Evolutionary conservation across 2,888 invertebrate genomes (phyloP).

Genomic region (Hypolimnas misippus): DNA sequence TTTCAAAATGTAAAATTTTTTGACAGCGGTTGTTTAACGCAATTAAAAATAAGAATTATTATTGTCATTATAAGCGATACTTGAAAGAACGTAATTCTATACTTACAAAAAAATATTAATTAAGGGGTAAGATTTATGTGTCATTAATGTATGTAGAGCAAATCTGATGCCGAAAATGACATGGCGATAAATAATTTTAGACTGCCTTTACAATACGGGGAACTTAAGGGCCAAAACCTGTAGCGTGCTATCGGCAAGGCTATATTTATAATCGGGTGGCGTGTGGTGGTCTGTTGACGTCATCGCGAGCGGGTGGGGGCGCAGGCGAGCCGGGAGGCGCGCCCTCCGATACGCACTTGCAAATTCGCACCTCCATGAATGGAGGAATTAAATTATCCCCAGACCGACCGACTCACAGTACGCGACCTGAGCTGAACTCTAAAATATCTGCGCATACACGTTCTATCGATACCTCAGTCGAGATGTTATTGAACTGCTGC

Average conservation of each 20-base stretch:
- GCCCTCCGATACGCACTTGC: constrained; percentile 79
- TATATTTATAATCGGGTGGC: constrained; percentile 81
- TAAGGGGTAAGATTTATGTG: too few relatives aligned
- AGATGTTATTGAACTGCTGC: constrained; percentile 33
- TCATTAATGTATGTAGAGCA: neutral
- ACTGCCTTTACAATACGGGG: constrained; percentile 35
- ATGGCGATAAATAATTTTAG: constrained; percentile 26
- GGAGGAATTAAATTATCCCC: constrained; percentile 77
- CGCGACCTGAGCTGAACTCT: constrained; percentile 63
- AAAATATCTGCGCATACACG: constrained; percentile 41
- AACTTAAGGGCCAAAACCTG: constrained; percentile 71
- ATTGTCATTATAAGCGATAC: too few relatives aligned
- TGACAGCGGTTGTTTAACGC: too few relatives aligned
- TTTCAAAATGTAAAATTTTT: too few relatives aligned
- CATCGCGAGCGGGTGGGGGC: constrained; percentile 58
- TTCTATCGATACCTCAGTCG: constrained; percentile 18
- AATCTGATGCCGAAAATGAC: constrained; percentile 7
- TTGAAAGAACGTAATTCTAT: too few relatives aligned
- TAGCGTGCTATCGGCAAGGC: constrained; percentile 74
- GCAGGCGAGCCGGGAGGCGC: constrained; percentile 47
- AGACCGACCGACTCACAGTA: constrained; percentile 60
- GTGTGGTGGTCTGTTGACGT: constrained; percentile 76
- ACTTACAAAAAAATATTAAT: too few relatives aligned
- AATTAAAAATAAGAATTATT: too few relatives aligned
- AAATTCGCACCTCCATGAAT: constrained; percentile 82